Base-by-base conservation (phyloP, 2,113 vertebrate species). In the Oreochromis spilurus region DNA sequence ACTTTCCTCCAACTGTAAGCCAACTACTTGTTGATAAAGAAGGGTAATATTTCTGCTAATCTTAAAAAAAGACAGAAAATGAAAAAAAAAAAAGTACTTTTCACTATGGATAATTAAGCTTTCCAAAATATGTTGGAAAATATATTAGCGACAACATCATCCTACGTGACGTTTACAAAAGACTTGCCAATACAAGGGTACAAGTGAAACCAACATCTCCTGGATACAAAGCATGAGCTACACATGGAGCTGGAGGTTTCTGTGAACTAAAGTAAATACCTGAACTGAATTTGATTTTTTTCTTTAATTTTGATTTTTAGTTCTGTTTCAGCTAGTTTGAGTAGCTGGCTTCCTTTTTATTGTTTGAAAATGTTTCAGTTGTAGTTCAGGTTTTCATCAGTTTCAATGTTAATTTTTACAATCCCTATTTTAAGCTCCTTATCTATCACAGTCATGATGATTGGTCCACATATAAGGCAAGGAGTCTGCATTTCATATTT, bases 271-370 rank as follows among this genome's bases (percentile, higher is more conserved):
- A 31, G 45, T 31, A 45, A 45, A 77, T 75, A 31, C 24, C 26
- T 31, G 43, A 50, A 0, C 0, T 50, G 0, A 67, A 67, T 13
- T 38, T 5, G 10, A 7, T 38, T n/a, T 36, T 11, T 65, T 36
- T 65, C 17, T n/a, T 65, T 62, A n/a, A 65, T 38, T 75, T 5
- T 48, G 5, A 75, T 29, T 26, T 62, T 75, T 26, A 75, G 24
- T 50, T 48, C 26, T 2, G 70, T 48, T 75, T 48, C 8, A 48
- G 24, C 19, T 75, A 19, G 14, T 48, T 48, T 75, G 43, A 29
- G 43, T 75, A 6, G 43, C 9, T 48, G 43, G 14, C 40, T 75
- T 48, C 16, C 24, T 19, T 5, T 75, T 75, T 75, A 29, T 75
- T 29, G 70, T 19, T 48, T 11, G 24, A 19, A 48, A 48, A 75